These are phyloP conservation scores for Molossus alvarezi DNA, from an alignment of 2,797 vertebrate genomes.

Conservation along the genomic window DNA sequence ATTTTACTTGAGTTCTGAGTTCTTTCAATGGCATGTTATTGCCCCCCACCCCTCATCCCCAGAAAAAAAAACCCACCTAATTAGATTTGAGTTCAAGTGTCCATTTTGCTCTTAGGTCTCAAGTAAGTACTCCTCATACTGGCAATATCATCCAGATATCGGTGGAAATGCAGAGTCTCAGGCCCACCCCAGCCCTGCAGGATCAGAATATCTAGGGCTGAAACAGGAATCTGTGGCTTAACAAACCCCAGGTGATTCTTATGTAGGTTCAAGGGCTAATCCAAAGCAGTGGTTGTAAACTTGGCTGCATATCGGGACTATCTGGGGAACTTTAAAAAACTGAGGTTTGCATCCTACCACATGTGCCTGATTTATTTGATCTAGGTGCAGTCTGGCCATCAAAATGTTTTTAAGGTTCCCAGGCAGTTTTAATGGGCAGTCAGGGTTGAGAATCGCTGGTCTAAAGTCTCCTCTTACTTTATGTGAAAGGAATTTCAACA, in stretches of 20 bases:
- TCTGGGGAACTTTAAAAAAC: neutral
- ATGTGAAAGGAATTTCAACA: constrained; percentile 40
- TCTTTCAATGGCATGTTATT: neutral
- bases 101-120: neutral
- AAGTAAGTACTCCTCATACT: neutral
- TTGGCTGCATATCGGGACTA: neutral
- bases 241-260: neutral
- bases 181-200: neutral
- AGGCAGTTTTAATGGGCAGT: neutral
- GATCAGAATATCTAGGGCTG: neutral
- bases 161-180: neutral
- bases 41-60: neutral
- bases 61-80: neutral
- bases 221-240: neutral
- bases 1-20: neutral
- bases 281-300: neutral
- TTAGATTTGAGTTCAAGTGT: neutral
- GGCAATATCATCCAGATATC: neutral
- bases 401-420: neutral
- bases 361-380: constrained; percentile 45
- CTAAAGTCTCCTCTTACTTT: neutral
- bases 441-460: neutral
- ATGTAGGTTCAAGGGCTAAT: neutral
- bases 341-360: neutral
- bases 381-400: neutral